phyloP scores from a whole-genome alignment of 37 sponge, comb jelly and placozoan species.

The Beroe forskalii region DNA sequence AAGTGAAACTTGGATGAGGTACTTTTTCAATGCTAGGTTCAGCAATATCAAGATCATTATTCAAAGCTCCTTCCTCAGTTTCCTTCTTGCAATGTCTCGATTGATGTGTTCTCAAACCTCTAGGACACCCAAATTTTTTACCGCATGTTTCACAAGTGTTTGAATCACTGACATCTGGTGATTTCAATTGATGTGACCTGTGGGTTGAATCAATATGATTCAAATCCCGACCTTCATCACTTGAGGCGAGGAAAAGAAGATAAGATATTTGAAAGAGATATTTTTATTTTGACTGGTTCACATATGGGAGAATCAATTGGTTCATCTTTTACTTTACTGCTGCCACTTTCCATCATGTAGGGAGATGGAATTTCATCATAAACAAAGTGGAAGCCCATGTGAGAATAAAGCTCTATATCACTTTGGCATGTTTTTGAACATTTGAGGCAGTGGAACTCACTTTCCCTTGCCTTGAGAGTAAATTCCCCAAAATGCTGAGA shows the following conservation, averaged over 20 bases:
- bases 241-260: not conserved
- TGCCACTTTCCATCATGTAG: not conserved
- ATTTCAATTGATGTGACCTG: too few relatives aligned
- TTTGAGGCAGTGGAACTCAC: not conserved
- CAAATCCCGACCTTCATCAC: too few relatives aligned
- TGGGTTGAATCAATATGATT: too few relatives aligned
- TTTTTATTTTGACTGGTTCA: constrained; percentile 4
- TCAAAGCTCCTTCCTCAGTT: too few relatives aligned
- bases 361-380: not conserved
- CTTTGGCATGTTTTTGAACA: constrained; percentile 32
- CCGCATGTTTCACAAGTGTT: not conserved
- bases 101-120: not conserved
- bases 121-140: not conserved
- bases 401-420: constrained; percentile 56
- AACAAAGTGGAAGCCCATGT: constrained; percentile 37
- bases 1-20: not conserved
- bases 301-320: not conserved
- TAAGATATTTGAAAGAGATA: constrained; percentile 11
- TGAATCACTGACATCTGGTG: not conserved
- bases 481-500: not conserved
- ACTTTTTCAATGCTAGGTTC: not conserved
- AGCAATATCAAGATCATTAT: not conserved
- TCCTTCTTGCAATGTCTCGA: not conserved
- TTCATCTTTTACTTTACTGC: not conserved
- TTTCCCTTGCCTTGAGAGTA: not conserved